Evolutionary conservation across 1,140 invertebrate genomes (phyloP).

Genomic region (Drosophila santomea): DNA sequence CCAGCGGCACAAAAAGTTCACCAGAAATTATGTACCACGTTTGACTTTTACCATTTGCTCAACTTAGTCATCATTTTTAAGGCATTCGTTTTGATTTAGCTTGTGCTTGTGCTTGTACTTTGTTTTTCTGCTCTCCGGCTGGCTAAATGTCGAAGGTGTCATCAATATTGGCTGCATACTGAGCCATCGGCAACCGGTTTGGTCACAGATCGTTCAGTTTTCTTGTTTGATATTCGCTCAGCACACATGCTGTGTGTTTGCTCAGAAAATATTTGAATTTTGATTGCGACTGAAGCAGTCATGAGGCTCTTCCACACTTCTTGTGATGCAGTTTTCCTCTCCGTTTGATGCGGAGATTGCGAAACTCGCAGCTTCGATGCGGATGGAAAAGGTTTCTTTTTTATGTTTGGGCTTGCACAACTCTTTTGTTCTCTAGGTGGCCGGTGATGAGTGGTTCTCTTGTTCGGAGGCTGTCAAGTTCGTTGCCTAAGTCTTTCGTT

Average conservation of each 20-base stretch:
- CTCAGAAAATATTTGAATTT: slow-evolving; percentile 62
- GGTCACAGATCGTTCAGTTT: slow-evolving; percentile 39
- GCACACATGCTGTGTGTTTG: slow-evolving; percentile 38
- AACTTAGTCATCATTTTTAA: slow-evolving; percentile 70
- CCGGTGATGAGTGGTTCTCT: slow-evolving; percentile 12
- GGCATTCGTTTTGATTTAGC: slow-evolving; percentile 36
- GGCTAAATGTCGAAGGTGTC: slow-evolving; percentile 80
- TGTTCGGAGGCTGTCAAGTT: slow-evolving; percentile 50
- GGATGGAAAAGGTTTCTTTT: slow-evolving; percentile 36
- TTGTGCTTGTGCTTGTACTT: slow-evolving; percentile 14
- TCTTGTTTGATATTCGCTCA: slow-evolving; percentile 50
- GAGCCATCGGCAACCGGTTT: slow-evolving; percentile 58
- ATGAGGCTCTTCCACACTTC: slow-evolving; percentile 10
- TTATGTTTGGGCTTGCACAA: slow-evolving; percentile 26
- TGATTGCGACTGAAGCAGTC: slow-evolving; percentile 48
- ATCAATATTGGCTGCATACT: slow-evolving; percentile 58
- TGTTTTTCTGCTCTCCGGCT: neutral
- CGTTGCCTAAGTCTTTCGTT: slow-evolving; percentile 76
- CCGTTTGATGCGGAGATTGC: slow-evolving; percentile 40
- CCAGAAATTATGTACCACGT: slow-evolving; percentile 61
- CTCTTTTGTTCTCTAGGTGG: slow-evolving; percentile 49
- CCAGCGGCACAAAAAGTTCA: slow-evolving; percentile 61
- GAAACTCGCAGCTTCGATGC: slow-evolving; percentile 43
- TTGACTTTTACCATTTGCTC: slow-evolving; percentile 80
- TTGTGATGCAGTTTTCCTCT: slow-evolving; percentile 49